Base-by-base conservation (phyloP, 2,888 invertebrate genomes). In the Ashinkailepas kermadecensis region DNA sequence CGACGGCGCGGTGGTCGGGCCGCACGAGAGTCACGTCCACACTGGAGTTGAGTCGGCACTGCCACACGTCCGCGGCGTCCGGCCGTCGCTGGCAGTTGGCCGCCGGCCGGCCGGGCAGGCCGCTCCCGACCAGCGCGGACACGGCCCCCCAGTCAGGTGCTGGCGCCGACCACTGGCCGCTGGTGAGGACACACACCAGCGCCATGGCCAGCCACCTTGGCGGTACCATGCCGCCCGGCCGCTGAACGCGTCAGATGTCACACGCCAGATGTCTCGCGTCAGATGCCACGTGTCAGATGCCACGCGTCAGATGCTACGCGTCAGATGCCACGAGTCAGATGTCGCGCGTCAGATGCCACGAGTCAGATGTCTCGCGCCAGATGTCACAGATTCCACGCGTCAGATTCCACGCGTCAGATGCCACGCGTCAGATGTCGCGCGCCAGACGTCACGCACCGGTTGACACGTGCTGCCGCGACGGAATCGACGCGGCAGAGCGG, bases 1-100 rank as follows among this genome's bases (percentile, higher is more conserved):
- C 74, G 54, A 56, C 10, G 21, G 74, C 54, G 21, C 74, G 74
- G 56, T 74, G 56, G n/a, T 74, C 74, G 74, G 74, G 74, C n/a
- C 18, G 8, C 56, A 74, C 74, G 21, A 74, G 56, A 1, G 74
- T 12, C 3, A 9, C 11, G 21, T 74, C 56, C 10, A 56, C 56
- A 7, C 74, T 54, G 74, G 18, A 18, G 56, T 21, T 54, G 21
- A 56, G 56, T 56, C 74, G 74, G 56, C 74, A 74, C 74, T 74
- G 54, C 56, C 54, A 56, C 21, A 56, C 74, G 11, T 12, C 18
- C 0, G 74, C 18, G 0, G 74, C 74, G 54, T 74, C 74, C 56
- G 10, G 56, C 18, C 74, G 56, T 56, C 74, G 56, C 21, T 56
- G 56, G 74, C 74, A 74, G 18, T 0, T 54, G 21, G 74, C 74